Evolutionary conservation across 92 coral and sea anemone genomes (phyloP).

Genomic region (Plumapathes pennacea): DNA sequence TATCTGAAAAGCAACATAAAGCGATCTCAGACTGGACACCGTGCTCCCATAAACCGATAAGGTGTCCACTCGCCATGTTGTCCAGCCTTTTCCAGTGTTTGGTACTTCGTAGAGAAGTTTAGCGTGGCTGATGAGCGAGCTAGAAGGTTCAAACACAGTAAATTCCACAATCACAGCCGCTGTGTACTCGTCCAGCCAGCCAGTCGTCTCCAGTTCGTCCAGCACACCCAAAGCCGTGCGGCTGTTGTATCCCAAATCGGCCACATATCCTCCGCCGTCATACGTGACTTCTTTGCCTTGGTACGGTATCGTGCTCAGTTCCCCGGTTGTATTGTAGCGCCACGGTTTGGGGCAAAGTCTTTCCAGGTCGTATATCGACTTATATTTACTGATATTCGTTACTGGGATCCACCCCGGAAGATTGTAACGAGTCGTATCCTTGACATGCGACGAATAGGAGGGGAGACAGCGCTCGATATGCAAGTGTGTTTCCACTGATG

Average conservation of each 20-base stretch:
- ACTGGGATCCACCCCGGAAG: conserved; percentile 84
- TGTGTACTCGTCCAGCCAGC: conserved; percentile 78
- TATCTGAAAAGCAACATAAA: conserved; percentile 60
- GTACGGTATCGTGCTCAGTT: conserved; percentile 53
- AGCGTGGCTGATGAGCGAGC: conserved; percentile 72
- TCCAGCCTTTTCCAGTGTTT: conserved; percentile 59
- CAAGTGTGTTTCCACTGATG: conserved; percentile 1
- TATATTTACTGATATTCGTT: conserved; percentile 51
- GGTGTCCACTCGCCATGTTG: conserved; percentile 49
- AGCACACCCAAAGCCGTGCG: conserved; percentile 79
- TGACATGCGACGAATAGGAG: conserved; percentile 47
- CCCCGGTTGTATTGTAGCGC: conserved; percentile 68
- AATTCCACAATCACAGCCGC: conserved; percentile 75
- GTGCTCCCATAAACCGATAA: conserved; percentile 67
- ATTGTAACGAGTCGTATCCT: conserved; percentile 57
- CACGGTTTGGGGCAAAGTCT: conserved; percentile 82
- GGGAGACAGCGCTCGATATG: conserved; percentile 62
- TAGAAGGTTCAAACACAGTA: conserved; percentile 83
- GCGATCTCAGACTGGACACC: conserved; percentile 30
- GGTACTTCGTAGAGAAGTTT: conserved; percentile 68
- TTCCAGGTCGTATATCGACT: conserved; percentile 40
- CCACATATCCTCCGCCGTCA: conserved; percentile 90
- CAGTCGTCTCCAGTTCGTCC: conserved; percentile 49
- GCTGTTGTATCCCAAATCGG: conserved; percentile 82
- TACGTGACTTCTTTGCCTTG: conserved; percentile 48